Percentiles rank a stretch among this genome's conserved stretches.
Conservation (phyloP, 2,113 vertebrate genomes). For the Boulengerochromis microlepis region DNA sequence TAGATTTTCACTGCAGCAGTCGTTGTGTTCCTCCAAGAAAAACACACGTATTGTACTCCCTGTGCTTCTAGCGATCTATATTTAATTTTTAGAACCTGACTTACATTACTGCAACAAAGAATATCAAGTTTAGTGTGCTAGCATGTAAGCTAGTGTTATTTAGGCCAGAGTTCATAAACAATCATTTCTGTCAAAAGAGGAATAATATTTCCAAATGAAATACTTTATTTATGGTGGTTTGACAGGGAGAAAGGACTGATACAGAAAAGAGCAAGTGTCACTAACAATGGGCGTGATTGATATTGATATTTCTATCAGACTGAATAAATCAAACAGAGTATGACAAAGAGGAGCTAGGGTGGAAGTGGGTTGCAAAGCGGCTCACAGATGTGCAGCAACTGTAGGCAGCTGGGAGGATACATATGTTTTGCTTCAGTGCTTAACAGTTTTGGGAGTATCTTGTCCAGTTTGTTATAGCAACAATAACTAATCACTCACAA, state of each 20-base stretch:
- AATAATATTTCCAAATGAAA: background rate
- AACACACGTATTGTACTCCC: background rate
- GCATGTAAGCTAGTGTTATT: background rate
- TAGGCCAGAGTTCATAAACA: background rate
- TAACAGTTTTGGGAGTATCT: background rate
- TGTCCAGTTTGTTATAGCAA: background rate
- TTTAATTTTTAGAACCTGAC: background rate
- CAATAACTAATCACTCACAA: background rate
- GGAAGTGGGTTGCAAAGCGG: background rate
- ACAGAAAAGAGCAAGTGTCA: background rate
- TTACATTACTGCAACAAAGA: rapidly evolving
- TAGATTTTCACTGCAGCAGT: background rate
- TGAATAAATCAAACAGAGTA: background rate
- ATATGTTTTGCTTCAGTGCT: background rate
- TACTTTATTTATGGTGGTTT: background rate
- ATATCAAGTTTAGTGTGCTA: background rate
- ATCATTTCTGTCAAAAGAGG: rapidly evolving
- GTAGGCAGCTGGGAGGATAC: rapidly evolving
- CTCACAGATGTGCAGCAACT: background rate
- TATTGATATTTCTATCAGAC: background rate
- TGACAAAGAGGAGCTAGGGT: rapidly evolving
- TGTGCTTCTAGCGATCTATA: background rate
- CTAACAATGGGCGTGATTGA: background rate
- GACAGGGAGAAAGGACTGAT: background rate
- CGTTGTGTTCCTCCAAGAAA: background rate